Evolutionary conservation across 1,140 invertebrate species (phyloP).

Genomic region (Ylistrum balloti): DNA sequence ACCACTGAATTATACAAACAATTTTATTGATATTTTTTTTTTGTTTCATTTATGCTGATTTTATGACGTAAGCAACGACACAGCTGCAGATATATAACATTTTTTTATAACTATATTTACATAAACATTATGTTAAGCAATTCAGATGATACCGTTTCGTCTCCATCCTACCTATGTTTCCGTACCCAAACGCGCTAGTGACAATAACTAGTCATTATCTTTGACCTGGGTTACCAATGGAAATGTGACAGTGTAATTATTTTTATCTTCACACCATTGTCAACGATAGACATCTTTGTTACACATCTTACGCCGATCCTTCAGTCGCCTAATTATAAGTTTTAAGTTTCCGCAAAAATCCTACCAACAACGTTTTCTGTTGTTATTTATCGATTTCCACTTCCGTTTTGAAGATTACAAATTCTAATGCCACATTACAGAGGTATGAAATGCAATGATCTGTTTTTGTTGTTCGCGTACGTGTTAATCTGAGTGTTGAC

Average conservation of each 20-base stretch:
- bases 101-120: not conserved
- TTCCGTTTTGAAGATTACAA: not conserved
- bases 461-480: not conserved
- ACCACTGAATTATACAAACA: no score
- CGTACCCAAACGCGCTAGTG: not conserved
- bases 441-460: not conserved
- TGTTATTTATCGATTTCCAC: constrained; percentile 39
- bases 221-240: not conserved
- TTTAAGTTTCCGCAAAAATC: not conserved
- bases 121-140: not conserved
- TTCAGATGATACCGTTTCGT: not conserved
- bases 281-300: not conserved
- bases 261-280: not conserved
- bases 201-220: not conserved
- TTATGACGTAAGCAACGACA: no score
- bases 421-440: not conserved
- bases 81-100: not conserved
- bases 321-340: not conserved
- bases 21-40: no score
- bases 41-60: no score
- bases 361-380: not conserved
- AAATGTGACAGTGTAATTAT: constrained; percentile 2
- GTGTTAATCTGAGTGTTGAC: not conserved
- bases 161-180: not conserved
- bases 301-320: not conserved